Evolutionary conservation across 2,888 invertebrate genomes (phyloP), one percentile per base, ranked within the genome.

Genomic region (Drosophila rubida): DNA sequence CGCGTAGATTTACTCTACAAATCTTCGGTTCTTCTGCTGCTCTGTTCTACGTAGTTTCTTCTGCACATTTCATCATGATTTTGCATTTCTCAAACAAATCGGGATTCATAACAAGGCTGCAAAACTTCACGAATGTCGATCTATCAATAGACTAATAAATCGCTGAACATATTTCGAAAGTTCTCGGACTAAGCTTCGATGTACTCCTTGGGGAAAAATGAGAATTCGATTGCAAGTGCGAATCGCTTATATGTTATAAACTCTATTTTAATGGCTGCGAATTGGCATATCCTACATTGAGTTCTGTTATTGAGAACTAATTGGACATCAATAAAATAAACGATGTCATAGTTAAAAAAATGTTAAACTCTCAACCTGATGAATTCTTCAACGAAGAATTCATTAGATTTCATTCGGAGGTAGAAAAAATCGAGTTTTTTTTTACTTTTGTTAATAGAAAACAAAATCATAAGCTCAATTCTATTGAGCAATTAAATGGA

Each of bases 1-100:
- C 71, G 32, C 64, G 41, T 50, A 49, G 48, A 35, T n/a, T 35
- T 6, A 44, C 58, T 44, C 19, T 27, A 16, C 51, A 23, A 9
- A 53, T 54, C 27, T 46, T 60, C 41, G 53, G 48, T 35, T 49
- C 42, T 27, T 53, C 25, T 9, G 0, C 35, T 32, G 30, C 30
- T 30, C 30, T 30, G 30, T 9, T 39, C 11, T 23, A 9, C 2
- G 9, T 41, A 8, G n/a, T 13, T 57, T 19, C 8, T 19, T 14
- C 7, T 35, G 4, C 11, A 55, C 41, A 50, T 51, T 61, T 23
- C 1, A 23, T 5, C 11, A 30, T 48, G 35, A 23, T 45, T 14
- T 39, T 30, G 50, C 44, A 35, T 16, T 57, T 54, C 27, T 19
- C 25, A 27, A 25, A 13, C 41, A 41, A 30, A 30, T 39, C 16